Evolutionary conservation across 2,113 vertebrate species (phyloP).

Genomic region (Rhodinocichla rosea): DNA sequence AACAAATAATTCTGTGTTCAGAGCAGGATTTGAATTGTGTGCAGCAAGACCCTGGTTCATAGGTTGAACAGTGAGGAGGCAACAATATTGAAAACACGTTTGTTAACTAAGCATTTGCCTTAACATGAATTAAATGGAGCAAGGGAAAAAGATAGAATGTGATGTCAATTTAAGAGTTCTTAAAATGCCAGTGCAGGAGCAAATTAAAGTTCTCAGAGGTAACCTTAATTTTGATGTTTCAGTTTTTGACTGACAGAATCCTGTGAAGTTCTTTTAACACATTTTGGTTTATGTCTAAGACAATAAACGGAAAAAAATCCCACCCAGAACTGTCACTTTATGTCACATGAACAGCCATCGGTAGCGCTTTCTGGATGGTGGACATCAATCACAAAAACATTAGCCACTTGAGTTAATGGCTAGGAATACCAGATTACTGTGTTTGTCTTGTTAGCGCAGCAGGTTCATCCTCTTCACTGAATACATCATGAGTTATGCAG

Average conservation of each 20-base stretch:
- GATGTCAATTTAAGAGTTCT: neutral
- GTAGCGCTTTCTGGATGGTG: neutral
- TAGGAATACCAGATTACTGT: conserved; percentile 8
- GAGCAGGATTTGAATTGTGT: neutral
- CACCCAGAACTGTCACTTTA: neutral
- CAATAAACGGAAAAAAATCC: neutral
- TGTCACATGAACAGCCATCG: neutral
- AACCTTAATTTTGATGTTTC: neutral
- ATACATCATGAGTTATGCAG: neutral
- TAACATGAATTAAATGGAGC: neutral
- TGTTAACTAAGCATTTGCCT: neutral
- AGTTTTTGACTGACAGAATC: neutral
- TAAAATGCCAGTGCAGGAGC: neutral
- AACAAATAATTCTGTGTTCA: neutral
- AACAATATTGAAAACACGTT: neutral
- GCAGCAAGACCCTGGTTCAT: neutral
- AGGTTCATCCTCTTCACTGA: neutral
- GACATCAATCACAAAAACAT: conserved; percentile 15
- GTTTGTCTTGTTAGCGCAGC: conserved; percentile 25
- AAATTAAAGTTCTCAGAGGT: neutral
- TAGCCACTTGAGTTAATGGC: conserved; percentile 11
- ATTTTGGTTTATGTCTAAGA: neutral
- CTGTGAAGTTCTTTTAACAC: neutral
- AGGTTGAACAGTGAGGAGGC: neutral
- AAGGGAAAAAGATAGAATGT: neutral